Percentiles rank a stretch among this genome's conserved stretches.
Conservation (phyloP, 1,140 invertebrate genomes). For the Laodelphax striatellus region DNA sequence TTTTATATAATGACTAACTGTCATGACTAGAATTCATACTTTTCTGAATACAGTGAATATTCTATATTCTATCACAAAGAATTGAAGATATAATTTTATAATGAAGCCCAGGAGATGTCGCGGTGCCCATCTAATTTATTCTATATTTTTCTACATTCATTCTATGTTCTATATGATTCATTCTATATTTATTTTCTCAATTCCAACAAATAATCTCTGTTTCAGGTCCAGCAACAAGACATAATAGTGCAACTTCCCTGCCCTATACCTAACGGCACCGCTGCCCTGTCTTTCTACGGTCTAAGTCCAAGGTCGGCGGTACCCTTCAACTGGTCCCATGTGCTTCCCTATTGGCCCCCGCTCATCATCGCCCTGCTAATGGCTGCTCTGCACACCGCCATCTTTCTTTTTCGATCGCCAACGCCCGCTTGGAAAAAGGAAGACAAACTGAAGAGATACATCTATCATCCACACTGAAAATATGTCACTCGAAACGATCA, state of each 20-base stretch:
- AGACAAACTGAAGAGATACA: too few species aligned
- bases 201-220: too few species aligned
- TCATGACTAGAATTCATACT: too few species aligned
- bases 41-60: too few species aligned
- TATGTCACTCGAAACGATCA: too few species aligned
- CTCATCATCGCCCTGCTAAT: neutral
- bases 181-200: neutral
- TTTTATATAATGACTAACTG: too few species aligned
- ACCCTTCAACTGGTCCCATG: slow-evolving; percentile 6
- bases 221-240: slow-evolving; percentile 62
- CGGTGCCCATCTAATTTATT: too few species aligned
- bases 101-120: too few species aligned
- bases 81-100: too few species aligned
- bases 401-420: neutral
- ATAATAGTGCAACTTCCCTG: slow-evolving; percentile 70
- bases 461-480: too few species aligned
- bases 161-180: neutral
- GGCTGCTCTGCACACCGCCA: neutral
- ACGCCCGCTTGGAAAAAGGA: neutral
- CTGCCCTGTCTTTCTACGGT: slow-evolving; percentile 39
- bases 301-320: neutral
- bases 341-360: neutral
- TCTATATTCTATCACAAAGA: too few species aligned
- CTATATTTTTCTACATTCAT: neutral
- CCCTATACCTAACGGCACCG: slow-evolving; percentile 59